These are phyloP conservation scores for Leucozona laternaria DNA, from an alignment of 2,888 invertebrate genomes.

Conservation along the genomic window DNA sequence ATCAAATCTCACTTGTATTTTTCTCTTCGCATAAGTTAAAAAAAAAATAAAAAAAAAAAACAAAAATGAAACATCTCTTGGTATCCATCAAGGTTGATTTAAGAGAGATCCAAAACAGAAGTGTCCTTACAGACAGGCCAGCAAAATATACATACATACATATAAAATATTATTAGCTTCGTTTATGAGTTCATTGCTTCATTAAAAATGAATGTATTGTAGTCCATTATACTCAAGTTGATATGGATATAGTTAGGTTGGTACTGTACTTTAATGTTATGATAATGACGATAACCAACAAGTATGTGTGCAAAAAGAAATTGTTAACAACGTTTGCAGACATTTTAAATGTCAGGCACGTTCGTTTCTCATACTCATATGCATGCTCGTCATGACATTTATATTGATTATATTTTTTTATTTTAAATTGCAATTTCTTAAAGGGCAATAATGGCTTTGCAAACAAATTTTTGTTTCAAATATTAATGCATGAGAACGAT, in stretches of 20 bases:
- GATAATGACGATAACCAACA: constrained; percentile 9
- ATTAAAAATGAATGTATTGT: constrained; percentile 65
- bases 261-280: background rate
- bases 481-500: background rate
- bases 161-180: constrained; percentile 65
- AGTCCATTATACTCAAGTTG: constrained; percentile 66
- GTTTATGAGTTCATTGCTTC: constrained; percentile 75
- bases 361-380: constrained; percentile 17
- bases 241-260: constrained; percentile 11
- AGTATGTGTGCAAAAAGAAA: constrained; percentile 44
- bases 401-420: background rate
- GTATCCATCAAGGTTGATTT: constrained; percentile 51
- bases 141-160: constrained; percentile 28
- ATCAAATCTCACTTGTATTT: constrained; percentile 43
- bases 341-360: constrained; percentile 62
- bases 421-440: background rate
- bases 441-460: background rate
- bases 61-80: constrained; percentile 27
- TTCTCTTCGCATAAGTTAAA: constrained; percentile 65
- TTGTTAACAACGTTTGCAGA: constrained; percentile 18
- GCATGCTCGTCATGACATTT: constrained; percentile 13
- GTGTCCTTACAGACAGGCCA: constrained; percentile 50
- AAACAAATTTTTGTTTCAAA: too few relatives aligned
- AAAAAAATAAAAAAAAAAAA: constrained; percentile 38
- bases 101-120: constrained; percentile 28